phyloP scores from a whole-genome alignment of 2,888 invertebrate species.

The Drosophila affinis region DNA sequence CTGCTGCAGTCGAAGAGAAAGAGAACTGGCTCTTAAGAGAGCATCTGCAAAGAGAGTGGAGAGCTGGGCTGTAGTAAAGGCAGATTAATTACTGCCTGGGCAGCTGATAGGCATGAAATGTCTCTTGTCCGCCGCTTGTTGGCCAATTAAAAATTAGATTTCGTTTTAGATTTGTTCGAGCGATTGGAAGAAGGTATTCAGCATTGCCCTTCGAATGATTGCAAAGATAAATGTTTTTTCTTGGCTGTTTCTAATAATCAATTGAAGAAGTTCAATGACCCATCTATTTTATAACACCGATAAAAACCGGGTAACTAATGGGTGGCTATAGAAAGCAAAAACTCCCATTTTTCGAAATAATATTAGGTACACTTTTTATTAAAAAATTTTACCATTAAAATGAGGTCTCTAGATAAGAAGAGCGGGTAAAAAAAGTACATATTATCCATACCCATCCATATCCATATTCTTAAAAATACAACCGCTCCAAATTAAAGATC shows the following conservation, averaged over 20 bases:
- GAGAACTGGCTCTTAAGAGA: slow-evolving; percentile 10
- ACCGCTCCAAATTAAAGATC: not conserved
- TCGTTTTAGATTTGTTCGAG: slow-evolving; percentile 22
- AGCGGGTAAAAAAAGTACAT: too few relatives aligned
- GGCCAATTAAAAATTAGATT: slow-evolving; percentile 49
- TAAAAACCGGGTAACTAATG: not conserved
- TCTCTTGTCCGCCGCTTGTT: slow-evolving; percentile 39
- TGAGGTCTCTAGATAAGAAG: too few relatives aligned
- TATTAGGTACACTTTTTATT: too few relatives aligned
- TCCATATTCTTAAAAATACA: too few relatives aligned
- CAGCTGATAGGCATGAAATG: slow-evolving; percentile 42
- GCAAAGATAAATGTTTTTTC: not conserved
- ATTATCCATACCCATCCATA: too few relatives aligned
- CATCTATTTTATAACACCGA: not conserved
- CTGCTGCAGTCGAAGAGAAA: slow-evolving; percentile 23
- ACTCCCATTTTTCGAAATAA: too few relatives aligned
- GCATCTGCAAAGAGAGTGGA: slow-evolving; percentile 20
- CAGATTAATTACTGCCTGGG: slow-evolving; percentile 19
- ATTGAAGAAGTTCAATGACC: not conserved
- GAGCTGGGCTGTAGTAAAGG: slow-evolving; percentile 4
- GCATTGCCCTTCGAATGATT: slow-evolving; percentile 6
- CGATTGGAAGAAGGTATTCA: slow-evolving; percentile 11
- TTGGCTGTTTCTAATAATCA: not conserved
- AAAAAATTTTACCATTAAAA: too few relatives aligned
- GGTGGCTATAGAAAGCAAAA: not conserved